Evolutionary conservation across 2,797 vertebrate species (phyloP).

Genomic region (Megaceryle alcyon): DNA sequence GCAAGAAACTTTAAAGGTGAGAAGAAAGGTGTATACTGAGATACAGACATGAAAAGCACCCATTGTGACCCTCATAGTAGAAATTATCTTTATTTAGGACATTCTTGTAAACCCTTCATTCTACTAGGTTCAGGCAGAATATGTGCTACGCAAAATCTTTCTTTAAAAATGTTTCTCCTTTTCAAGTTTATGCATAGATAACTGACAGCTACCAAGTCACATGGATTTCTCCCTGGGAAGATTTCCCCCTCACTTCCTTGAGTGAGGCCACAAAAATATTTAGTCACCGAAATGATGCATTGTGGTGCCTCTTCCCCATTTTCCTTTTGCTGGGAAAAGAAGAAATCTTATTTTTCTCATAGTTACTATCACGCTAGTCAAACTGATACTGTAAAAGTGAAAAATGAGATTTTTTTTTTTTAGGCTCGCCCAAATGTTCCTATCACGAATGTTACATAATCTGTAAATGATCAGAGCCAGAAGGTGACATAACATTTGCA

Average conservation of each 20-base stretch:
- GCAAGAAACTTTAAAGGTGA: not conserved
- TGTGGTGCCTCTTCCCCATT: not conserved
- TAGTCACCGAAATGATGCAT: not conserved
- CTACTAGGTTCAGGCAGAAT: not conserved
- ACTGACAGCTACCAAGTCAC: not conserved
- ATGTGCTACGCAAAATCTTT: not conserved
- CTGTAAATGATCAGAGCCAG: slow-evolving; percentile 1
- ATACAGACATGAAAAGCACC: not conserved
- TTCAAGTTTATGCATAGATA: not conserved
- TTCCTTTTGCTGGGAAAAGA: not conserved
- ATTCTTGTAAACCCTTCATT: not conserved
- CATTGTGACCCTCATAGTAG: not conserved
- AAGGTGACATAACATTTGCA: slow-evolving; percentile 2
- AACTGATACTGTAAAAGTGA: not conserved
- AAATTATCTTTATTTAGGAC: not conserved
- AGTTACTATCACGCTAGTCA: not conserved
- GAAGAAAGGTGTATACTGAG: not conserved
- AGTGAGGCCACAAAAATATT: not conserved
- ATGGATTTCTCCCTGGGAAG: not conserved
- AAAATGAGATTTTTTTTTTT: not conserved
- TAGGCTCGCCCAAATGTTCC: not conserved
- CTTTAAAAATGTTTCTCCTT: not conserved
- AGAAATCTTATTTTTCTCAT: not conserved
- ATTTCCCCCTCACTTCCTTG: not conserved
- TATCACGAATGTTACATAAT: not conserved